Conservation (phyloP, 92 coral and sea anemone species). For the Phenganax marumi region DNA sequence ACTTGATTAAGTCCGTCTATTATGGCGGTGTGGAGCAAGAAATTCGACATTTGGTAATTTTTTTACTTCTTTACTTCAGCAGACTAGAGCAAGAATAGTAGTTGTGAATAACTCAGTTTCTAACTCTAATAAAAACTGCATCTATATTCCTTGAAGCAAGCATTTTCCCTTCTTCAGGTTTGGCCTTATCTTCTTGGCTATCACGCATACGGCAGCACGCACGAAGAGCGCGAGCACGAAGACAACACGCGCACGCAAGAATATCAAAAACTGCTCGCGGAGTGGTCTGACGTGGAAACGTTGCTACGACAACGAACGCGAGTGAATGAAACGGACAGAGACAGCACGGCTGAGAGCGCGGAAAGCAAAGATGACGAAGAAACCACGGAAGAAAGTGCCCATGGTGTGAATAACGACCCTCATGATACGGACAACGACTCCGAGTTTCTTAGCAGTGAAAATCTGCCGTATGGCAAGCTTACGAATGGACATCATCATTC, state of each 20-base stretch:
- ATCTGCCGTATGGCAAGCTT: slow-evolving; percentile 45
- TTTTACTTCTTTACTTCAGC: neutral
- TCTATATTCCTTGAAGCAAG: neutral
- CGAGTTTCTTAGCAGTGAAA: slow-evolving; percentile 20
- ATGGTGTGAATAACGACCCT: slow-evolving; percentile 54
- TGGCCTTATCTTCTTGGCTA: slow-evolving; percentile 95
- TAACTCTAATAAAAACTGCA: neutral
- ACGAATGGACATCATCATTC: slow-evolving; percentile 1
- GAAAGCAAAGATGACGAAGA: slow-evolving; percentile 90
- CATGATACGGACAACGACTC: slow-evolving; percentile 55
- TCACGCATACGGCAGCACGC: slow-evolving; percentile 86
- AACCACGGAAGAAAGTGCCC: slow-evolving; percentile 49
- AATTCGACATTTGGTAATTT: slow-evolving; percentile 72
- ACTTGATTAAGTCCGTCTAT: slow-evolving; percentile 57
- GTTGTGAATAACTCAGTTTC: neutral
- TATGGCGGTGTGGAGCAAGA: slow-evolving; percentile 85
- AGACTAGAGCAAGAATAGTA: neutral
- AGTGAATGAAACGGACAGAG: slow-evolving; percentile 83
- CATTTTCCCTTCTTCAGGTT: slow-evolving; percentile 49
- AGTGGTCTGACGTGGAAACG: slow-evolving; percentile 87
- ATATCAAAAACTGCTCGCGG: slow-evolving; percentile 68
- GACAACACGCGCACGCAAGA: slow-evolving; percentile 59
- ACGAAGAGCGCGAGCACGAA: slow-evolving; percentile 64
- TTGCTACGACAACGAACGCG: slow-evolving; percentile 73
- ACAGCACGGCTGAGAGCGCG: slow-evolving; percentile 79